phyloP scores from a whole-genome alignment of 2,888 invertebrate genomes.

The Brassicogethes aeneus region DNA sequence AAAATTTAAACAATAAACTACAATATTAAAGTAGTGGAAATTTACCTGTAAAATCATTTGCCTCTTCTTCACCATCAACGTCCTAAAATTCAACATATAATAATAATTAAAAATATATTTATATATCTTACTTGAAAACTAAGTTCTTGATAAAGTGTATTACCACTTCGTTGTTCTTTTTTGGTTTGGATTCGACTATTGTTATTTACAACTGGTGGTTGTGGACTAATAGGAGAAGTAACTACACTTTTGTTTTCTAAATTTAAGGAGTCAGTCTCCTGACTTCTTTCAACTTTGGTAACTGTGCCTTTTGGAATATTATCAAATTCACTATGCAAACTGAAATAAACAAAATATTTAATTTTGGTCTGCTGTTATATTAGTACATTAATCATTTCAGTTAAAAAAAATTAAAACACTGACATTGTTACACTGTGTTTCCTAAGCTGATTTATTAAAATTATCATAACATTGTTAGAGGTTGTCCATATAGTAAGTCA shows the following conservation, averaged over 20 bases:
- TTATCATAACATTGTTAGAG: no score
- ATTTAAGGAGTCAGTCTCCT: conserved; percentile 38
- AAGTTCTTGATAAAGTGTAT: conserved; percentile 87
- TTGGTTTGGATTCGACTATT: conserved; percentile 61
- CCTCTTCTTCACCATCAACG: conserved; percentile 76
- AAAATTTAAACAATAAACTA: no score
- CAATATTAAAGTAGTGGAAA: no score
- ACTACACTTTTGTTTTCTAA: conserved; percentile 40
- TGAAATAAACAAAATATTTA: conserved; percentile 10
- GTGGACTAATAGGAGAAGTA: conserved; percentile 40
- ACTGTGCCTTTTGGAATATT: conserved; percentile 29
- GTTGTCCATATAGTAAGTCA: no score
- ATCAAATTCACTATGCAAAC: conserved; percentile 38
- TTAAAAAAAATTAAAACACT: no score
- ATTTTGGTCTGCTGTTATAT: not conserved
- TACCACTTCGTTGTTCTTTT: conserved; percentile 81
- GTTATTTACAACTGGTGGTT: conserved; percentile 36
- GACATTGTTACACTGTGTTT: no score
- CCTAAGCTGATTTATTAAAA: no score
- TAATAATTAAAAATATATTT: not conserved
- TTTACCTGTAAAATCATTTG: conserved; percentile 88
- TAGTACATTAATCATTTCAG: conserved; percentile 3
- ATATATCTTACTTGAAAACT: conserved; percentile 55
- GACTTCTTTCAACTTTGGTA: conserved; percentile 36
- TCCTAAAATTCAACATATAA: conserved; percentile 46